These are phyloP conservation scores for Magallana gigas DNA, from an alignment of 1,140 invertebrate genomes.

Conservation along the genomic window DNA sequence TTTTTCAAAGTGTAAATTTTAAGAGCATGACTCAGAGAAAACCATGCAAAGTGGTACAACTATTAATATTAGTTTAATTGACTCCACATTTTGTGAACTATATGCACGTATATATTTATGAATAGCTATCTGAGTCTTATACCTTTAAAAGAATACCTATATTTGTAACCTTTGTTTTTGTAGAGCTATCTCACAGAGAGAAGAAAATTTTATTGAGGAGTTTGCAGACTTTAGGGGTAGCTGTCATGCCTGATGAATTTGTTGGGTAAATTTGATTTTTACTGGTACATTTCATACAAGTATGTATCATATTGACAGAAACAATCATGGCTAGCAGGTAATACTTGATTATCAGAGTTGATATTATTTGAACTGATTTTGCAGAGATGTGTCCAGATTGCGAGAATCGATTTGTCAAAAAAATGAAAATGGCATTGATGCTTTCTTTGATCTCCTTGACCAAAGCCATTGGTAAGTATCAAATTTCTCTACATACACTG, in stretches of 20 bases:
- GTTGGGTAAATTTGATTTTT: neutral
- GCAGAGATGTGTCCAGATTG: neutral
- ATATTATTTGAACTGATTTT: neutral
- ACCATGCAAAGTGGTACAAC: too few species aligned
- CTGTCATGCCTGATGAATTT: slow-evolving; percentile 33
- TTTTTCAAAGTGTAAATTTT: too few species aligned
- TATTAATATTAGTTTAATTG: too few species aligned
- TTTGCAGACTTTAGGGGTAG: neutral
- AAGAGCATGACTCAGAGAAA: too few species aligned
- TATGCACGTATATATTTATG: too few species aligned
- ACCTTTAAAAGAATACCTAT: too few species aligned
- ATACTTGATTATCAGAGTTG: too few species aligned
- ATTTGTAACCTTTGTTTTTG: neutral
- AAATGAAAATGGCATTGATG: neutral
- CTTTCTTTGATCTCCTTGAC: neutral
- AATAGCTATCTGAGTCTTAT: too few species aligned
- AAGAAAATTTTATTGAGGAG: neutral
- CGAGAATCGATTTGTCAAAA: neutral
- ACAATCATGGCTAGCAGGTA: too few species aligned
- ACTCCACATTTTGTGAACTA: too few species aligned
- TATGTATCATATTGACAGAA: too few species aligned
- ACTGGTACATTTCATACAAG: neutral
- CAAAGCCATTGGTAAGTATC: neutral
- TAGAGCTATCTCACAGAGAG: slow-evolving; percentile 18
- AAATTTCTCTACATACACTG: neutral